A percentile compares a stretch with the other conserved stretches of the same genome.
phyloP scores from a whole-genome alignment of 2,113 vertebrate species.

The Coregonus clupeaformis region DNA sequence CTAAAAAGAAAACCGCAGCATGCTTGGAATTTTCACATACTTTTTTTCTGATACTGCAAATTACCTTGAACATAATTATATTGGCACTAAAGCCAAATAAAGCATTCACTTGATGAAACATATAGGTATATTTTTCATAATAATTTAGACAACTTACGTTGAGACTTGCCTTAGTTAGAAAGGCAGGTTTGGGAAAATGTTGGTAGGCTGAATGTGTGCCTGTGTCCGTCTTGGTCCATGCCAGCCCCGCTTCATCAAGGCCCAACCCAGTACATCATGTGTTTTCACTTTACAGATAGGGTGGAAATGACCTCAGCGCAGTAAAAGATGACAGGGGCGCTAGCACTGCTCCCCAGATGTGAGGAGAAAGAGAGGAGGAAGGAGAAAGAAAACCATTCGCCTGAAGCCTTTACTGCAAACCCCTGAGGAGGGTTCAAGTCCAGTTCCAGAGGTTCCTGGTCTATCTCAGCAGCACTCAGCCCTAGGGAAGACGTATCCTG shows the following conservation, averaged over 20 bases:
- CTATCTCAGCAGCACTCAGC: constrained; percentile 62
- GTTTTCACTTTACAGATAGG: constrained; percentile 76
- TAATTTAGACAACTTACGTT: not conserved
- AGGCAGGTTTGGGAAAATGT: constrained; percentile 59
- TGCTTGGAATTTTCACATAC: constrained; percentile 67
- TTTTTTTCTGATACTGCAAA: constrained; percentile 50
- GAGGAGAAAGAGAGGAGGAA: constrained; percentile 46
- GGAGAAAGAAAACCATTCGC: constrained; percentile 62
- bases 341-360: constrained; percentile 77
- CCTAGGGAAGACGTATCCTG: constrained; percentile 18
- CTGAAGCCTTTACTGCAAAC: constrained; percentile 76
- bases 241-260: constrained; percentile 71
- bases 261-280: constrained; percentile 70
- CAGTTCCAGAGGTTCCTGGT: constrained; percentile 72
- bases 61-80: constrained; percentile 17
- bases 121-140: not conserved
- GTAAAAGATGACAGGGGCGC: constrained; percentile 78
- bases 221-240: constrained; percentile 60
- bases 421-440: constrained; percentile 70
- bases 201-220: constrained; percentile 50
- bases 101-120: not conserved
- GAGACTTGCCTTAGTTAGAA: not conserved
- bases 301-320: constrained; percentile 79
- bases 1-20: constrained; percentile 66
- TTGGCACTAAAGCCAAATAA: not conserved